Base-by-base conservation (phyloP, 1,140 invertebrate species). In the Triops longicaudatus region DNA sequence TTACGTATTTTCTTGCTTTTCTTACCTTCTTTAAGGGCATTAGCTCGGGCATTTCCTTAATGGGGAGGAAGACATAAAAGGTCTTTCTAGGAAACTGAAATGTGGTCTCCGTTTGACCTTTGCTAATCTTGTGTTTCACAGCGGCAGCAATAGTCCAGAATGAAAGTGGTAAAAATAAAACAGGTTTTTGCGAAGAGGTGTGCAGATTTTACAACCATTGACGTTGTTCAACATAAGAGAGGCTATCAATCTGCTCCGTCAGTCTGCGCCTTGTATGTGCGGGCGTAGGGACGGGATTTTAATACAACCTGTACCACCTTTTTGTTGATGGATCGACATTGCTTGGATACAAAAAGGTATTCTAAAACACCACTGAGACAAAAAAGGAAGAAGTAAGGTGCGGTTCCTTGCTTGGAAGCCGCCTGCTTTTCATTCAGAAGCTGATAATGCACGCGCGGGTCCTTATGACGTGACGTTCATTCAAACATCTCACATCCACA, bases 331-430 rank as follows among this genome's bases (percentile, higher is more conserved):
- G 50, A 63, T 63, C 10, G 50, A 63, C 50, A 14, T 14, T 63
- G 50, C 50, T 63, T 22, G 50, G 31, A 37, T 37, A 37, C 31
- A 37, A 37, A 37, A 37, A 37, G 31, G 31, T 37, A 37, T 37
- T 37, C 31, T 63, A 63, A 63, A 14, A 10, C 14, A 17, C 50
- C 17, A 63, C 10, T 63, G 17, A 63, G 50, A 63, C 50, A 63
- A 22, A 63, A 63, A 63, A 63, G 50, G 50, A 63, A 63, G 50
- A 63, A 63, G 50, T 63, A 63, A 63, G 50, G 50, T 63, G 50
- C 50, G 50, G 50, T 63, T 63, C 50, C 50, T 63, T 63, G 50
- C 50, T 63, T 63, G 50, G 50, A 63, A 63, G 50, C 50, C 50
- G 50, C 50, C 50, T 63, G 50, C 50, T 63, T 63, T 63, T 22